Evolutionary conservation across 2,113 vertebrate species (phyloP).

Genomic region (Heterocephalus glaber): DNA sequence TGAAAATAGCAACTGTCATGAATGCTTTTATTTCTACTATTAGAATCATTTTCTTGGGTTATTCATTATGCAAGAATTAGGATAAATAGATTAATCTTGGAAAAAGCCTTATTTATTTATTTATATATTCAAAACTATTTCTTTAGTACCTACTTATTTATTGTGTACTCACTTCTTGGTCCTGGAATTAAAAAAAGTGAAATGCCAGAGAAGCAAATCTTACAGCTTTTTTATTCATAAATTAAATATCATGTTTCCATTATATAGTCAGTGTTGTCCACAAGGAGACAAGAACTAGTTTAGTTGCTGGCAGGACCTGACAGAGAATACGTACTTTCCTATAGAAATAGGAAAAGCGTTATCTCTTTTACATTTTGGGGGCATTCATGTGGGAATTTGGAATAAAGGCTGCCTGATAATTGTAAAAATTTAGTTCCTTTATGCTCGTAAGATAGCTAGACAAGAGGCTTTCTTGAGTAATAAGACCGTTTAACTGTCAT

Average conservation of each 20-base stretch:
- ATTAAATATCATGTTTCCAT: background rate
- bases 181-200: background rate
- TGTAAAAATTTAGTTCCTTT: conserved; percentile 42
- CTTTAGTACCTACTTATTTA: background rate
- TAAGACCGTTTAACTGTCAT: conserved; percentile 6
- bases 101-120: background rate
- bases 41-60: background rate
- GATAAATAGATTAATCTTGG: background rate
- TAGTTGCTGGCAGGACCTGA: background rate
- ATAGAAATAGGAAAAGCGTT: background rate
- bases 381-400: background rate
- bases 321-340: background rate
- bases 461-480: conserved; percentile 37
- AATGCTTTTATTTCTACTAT: background rate
- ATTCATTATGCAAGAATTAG: background rate
- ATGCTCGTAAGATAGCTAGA: conserved; percentile 19
- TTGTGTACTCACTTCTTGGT: background rate
- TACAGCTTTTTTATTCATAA: background rate
- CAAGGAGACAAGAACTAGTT: background rate
- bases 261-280: background rate
- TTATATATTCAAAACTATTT: background rate
- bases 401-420: background rate
- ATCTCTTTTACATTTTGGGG: background rate
- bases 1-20: background rate
- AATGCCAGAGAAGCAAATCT: background rate